Percentiles rank a stretch among this genome's conserved stretches.
phyloP scores from a whole-genome alignment of 2,113 vertebrate species.

The Muntiacus muntjak region DNA sequence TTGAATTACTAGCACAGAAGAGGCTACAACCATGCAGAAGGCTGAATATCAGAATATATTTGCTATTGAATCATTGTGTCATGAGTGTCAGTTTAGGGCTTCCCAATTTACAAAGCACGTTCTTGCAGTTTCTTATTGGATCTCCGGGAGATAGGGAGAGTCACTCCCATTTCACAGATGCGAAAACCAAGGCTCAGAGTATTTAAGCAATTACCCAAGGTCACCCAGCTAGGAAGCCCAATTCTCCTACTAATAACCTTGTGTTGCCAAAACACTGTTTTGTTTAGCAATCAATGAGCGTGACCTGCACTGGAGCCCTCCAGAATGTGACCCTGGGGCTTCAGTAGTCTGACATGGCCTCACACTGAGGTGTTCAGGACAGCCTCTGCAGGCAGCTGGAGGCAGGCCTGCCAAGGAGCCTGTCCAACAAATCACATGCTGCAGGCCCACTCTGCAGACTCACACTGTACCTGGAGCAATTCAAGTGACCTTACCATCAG shows the following conservation, averaged over 20 bases:
- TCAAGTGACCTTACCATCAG: background rate
- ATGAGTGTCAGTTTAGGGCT: background rate
- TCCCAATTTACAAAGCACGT: background rate
- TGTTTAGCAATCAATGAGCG: rapidly evolving
- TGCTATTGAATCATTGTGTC: background rate
- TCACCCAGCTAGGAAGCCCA: background rate
- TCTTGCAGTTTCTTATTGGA: background rate
- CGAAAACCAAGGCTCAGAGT: background rate
- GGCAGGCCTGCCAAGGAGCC: background rate
- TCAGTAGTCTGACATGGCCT: background rate
- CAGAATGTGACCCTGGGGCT: background rate
- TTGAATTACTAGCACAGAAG: background rate
- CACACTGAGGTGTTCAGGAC: background rate
- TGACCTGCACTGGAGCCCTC: background rate
- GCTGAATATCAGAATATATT: background rate
- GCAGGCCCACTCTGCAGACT: background rate
- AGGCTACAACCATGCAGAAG: background rate
- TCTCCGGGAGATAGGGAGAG: background rate
- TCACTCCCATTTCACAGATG: background rate
- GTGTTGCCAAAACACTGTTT: background rate
- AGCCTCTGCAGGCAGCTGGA: no score
- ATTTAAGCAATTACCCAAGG: background rate
- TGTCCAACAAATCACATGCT: no score
- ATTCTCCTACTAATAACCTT: background rate
- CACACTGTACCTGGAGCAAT: background rate